A percentile compares a stretch with the other conserved stretches of the same genome.
Conservation (phyloP, 2,113 vertebrate species). For the Callipepla squamata region DNA sequence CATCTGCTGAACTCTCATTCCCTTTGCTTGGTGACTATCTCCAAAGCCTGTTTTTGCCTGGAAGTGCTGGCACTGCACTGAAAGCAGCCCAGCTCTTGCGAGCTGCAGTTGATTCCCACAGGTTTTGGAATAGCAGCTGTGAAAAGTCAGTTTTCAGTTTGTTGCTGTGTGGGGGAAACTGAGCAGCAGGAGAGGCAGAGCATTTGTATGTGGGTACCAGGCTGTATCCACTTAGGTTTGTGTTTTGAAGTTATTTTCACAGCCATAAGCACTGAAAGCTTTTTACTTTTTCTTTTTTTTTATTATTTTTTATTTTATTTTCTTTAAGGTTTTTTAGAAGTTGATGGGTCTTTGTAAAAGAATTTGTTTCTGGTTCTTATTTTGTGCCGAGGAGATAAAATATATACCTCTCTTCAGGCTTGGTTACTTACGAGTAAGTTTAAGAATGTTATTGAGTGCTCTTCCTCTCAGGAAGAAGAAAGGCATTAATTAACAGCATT, state of each 20-base stretch:
- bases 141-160: slow-evolving; percentile 56
- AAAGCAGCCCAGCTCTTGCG: neutral
- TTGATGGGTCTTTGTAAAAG: slow-evolving; percentile 14
- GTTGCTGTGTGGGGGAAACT: slow-evolving; percentile 46
- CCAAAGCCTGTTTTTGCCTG: neutral
- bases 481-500: slow-evolving; percentile 7
- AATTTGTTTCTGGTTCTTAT: slow-evolving; percentile 36
- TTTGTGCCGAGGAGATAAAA: slow-evolving; percentile 20
- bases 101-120: neutral
- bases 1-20: neutral
- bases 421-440: slow-evolving; percentile 15
- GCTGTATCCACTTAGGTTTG: slow-evolving; percentile 30
- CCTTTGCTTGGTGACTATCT: neutral
- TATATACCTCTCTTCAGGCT: slow-evolving; percentile 19
- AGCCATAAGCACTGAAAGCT: neutral
- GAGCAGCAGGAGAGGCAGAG: slow-evolving; percentile 34
- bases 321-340: slow-evolving; percentile 18
- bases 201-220: slow-evolving; percentile 24
- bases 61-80: neutral
- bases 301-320: neutral
- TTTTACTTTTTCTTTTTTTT: neutral
- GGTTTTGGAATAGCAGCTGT: slow-evolving; percentile 59
- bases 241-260: slow-evolving; percentile 35
- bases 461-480: slow-evolving; percentile 38
- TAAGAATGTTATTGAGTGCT: slow-evolving; percentile 31